phyloP scores from a whole-genome alignment of 2,113 vertebrate genomes.

The Verasper variegatus region DNA sequence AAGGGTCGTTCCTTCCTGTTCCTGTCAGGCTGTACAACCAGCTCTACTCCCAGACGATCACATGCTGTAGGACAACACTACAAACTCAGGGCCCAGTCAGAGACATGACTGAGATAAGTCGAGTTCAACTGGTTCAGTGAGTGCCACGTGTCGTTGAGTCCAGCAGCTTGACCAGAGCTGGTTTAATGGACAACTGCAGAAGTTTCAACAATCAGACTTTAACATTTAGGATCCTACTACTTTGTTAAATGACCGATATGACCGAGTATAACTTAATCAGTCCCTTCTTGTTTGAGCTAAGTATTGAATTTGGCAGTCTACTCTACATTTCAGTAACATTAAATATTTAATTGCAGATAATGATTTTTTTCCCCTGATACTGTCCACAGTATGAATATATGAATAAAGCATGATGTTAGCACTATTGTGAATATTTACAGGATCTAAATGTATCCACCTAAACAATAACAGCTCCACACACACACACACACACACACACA shows the following conservation, averaged over 20 bases:
- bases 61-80: too few species aligned
- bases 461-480: neutral
- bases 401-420: neutral
- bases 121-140: neutral
- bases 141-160: neutral
- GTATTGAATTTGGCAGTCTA: neutral
- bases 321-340: neutral
- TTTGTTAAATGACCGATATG: neutral
- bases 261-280: too few species aligned
- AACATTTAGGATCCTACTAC: neutral
- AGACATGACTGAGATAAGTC: conserved; percentile 1
- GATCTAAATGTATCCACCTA: neutral
- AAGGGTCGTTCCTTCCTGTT: too few species aligned
- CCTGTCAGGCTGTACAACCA: too few species aligned
- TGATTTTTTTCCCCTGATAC: neutral
- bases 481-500: conserved; percentile 6
- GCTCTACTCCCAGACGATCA: too few species aligned
- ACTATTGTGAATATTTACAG: neutral
- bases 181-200: neutral
- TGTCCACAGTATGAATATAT: neutral
- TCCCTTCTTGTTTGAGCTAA: neutral
- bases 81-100: too few species aligned
- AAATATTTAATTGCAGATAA: neutral
- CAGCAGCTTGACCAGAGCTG: neutral
- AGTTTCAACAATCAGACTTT: neutral